Base-by-base conservation (phyloP, 2,113 vertebrate genomes). In the Carassius carassius region DNA sequence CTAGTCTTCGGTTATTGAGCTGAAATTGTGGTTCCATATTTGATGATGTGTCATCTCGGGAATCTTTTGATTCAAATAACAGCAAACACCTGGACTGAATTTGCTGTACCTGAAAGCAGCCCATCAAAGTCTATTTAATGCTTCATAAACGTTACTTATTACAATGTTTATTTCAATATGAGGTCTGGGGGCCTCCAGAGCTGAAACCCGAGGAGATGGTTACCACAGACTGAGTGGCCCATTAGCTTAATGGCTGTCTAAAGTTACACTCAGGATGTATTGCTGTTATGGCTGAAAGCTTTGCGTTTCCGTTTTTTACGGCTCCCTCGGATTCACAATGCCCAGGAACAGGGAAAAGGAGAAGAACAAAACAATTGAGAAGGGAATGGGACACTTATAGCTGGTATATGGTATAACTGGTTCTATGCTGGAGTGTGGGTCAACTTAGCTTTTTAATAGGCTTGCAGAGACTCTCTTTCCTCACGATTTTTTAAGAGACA, bases 181-280 rank as follows among this genome's bases (percentile, higher is more conserved):
- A 87, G 81, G 88, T 74, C 84, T 49, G 25, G 72, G 67, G 84
- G 65, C 85, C 87, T 88, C 77, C 29, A 82, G 32, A 63, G 86
- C 84, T 88, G 85, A 87, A 89, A 87, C 72, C 81, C 60, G 75
- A 86, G 86, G 78, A 87, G 83, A 86, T 78, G 47, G 81, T 87
- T 87, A 84, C 78, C 49, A 47, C 84, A 80, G 85, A 74, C 69
- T 90, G 91, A 94, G 93, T 92, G 91, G 92, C 90, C 94, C 93
- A 95, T 94, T 95, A 94, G 91, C 93, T 92, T 95, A 95, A 95
- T 95, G 94, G 94, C 82, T 88, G 88, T 93, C 92, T 95, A 93
- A 88, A 88, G 91, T 95, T 95, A 94, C 94, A 93, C 90, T 91
- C 88, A 89, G 92, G 93, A 94, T 93, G 89, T 91, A 89, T 84